Evolutionary conservation across 2,888 invertebrate species (phyloP), one percentile per base, ranked within the genome.

Genomic region (Cataglyphis cursor): DNA sequence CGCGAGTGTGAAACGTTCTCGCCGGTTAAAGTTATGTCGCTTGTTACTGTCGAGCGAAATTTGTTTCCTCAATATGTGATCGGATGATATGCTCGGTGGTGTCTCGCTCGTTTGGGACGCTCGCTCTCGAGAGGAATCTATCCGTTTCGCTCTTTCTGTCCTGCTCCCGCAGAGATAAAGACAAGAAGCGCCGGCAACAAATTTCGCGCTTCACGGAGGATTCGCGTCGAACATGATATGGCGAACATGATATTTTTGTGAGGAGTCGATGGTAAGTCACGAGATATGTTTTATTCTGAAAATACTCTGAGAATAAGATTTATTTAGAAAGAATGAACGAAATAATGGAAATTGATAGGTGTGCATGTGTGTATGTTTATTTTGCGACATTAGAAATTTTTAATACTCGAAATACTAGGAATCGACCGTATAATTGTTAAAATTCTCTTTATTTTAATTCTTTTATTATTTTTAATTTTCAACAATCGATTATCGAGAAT

Each of bases 11-110:
- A 72, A 72, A 21, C 44, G 72, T 35, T 35, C 82, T 54, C 73
- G 82, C 64, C 76, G 59, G 15, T 61, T 44, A 18, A 12, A 66
- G 8, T 51, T 31, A 24, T 10, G 28, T 41, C 38, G 59, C 41
- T 51, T 51, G 8, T 51, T n/a, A 38, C 41, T 59, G 62, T 66
- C 51, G 41, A 48, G 44, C 5, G 15, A 15, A 28, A 64, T 28
- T 51, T 12, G 54, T 3, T 6, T 24, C 18, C 61, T 81, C 76
- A 87, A 87, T 78, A 88, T 89, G 88, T 85, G 85, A 87, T 74
- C 38, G 38, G 24, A 28, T 35, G 24, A 57, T 57, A 18, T 18
- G 18, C 15, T 44, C 44, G 44, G 44, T 18, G 44, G 15, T 59
- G 41, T 44, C 31, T n/a, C n/a, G 38, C 18, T 41, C n/a, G n/a